Conservation (phyloP, 2,888 invertebrate species). For the Drosophila phalerata region DNA sequence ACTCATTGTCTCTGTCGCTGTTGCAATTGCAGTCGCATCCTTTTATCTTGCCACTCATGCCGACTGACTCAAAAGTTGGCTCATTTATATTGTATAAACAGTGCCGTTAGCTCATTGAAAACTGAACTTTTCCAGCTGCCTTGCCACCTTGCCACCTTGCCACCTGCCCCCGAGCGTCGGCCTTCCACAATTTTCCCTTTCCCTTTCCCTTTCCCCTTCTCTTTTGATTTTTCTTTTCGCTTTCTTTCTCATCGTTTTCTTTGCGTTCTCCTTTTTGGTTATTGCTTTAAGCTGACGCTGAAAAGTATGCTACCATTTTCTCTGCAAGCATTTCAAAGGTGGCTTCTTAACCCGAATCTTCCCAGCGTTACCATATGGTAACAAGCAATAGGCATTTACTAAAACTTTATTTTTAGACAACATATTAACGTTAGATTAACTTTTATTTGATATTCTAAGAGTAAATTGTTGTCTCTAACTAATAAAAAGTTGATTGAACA, state of each 20-base stretch:
- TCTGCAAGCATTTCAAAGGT: constrained; percentile 65
- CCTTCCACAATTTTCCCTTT: background rate
- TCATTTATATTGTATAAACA: constrained; percentile 79
- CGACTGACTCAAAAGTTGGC: constrained; percentile 54
- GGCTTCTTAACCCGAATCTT: too few relatives aligned
- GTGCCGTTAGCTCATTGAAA: constrained; percentile 59
- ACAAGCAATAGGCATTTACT: too few relatives aligned
- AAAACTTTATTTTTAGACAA: too few relatives aligned
- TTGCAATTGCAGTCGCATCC: constrained; percentile 12
- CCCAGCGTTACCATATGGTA: too few relatives aligned
- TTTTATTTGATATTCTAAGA: too few relatives aligned
- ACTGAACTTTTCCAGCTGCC: constrained; percentile 32
- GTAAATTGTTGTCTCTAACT: too few relatives aligned
- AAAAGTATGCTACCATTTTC: constrained; percentile 53
- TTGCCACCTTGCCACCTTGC: too few relatives aligned
- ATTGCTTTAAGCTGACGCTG: constrained; percentile 54
- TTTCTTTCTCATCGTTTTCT: constrained; percentile 11
- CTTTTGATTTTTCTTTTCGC: constrained; percentile 16
- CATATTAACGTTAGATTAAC: too few relatives aligned
- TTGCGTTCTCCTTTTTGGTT: constrained; percentile 22
- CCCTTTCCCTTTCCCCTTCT: background rate
- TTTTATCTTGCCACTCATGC: constrained; percentile 43
- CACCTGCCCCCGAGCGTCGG: constrained; percentile 5
- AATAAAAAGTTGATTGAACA: too few relatives aligned
- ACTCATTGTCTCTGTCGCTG: background rate